Base-by-base conservation (phyloP, 2,797 vertebrate genomes). In the Rhinogobio ventralis region DNA sequence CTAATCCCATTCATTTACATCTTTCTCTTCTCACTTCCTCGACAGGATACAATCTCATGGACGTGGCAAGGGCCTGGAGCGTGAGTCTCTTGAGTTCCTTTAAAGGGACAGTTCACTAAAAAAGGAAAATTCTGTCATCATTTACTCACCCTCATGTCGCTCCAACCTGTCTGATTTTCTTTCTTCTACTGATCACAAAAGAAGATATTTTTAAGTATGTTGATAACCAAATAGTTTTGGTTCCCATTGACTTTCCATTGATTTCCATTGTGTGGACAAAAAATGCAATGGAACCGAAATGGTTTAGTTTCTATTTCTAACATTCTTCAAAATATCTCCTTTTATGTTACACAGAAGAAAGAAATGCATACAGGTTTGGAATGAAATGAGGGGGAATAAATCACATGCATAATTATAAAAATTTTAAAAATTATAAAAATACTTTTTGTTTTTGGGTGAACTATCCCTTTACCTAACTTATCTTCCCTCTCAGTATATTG, bases 1-100 rank as follows among this genome's bases (percentile, higher is more conserved):
- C 49, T 82, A 39, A 74, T 33, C 81, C 67, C 33, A 51, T 39
- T 82, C 68, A 74, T 33, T 68, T 3, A 2, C 46, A 30, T 46
- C 19, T 69, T 62, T 85, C 9, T 73, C 28, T 85, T 9, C 28
- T 80, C 28, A 51, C 77, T 49, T 79, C 42, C 64, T 33, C 73
- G 62, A 46, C 88, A 97, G 96, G 96, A 97, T 89, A 96, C 96
- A 15, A 96, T 97, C 90, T 96, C 96, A 0, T 97, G 96, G 96
- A 97, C 96, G 0, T 97, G 96, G 96, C 96, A 95, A 88, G 96
- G 96, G 23, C 96, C 96, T 23, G 95, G 96, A 93, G 96, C 96
- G 96, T 97, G 93, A 96, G 96, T 96, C 30, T 39, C 9, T 28
- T 1, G 79, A 36, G 25, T 77, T 81, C 25, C 28, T n/a, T 42